phyloP scores from a whole-genome alignment of 2,113 vertebrate species.

The Castor canadensis region DNA sequence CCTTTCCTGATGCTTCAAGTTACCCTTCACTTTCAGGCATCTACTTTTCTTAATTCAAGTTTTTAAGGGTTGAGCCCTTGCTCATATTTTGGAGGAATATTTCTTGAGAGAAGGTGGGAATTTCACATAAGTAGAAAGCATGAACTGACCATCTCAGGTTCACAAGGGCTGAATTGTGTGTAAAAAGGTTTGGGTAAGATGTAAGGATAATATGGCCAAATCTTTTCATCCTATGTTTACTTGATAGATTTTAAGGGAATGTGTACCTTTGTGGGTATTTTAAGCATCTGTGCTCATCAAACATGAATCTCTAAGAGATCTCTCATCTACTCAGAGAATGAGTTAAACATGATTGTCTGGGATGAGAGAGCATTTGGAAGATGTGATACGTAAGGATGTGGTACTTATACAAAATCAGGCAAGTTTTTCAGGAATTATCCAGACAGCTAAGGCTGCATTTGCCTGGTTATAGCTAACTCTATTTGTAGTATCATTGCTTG shows the following conservation, averaged over 20 bases:
- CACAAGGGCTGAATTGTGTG: neutral
- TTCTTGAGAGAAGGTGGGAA: slow-evolving; percentile 5
- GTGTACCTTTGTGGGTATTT: neutral
- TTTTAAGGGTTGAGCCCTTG: neutral
- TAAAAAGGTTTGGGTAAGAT: neutral
- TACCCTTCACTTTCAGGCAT: neutral
- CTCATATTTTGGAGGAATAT: neutral
- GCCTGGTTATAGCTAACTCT: neutral
- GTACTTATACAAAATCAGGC: neutral
- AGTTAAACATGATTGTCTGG: neutral
- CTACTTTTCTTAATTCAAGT: neutral
- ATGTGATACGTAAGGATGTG: neutral
- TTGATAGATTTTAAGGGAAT: neutral
- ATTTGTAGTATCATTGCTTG: neutral
- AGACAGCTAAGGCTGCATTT: neutral
- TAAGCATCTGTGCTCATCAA: neutral
- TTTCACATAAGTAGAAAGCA: neutral
- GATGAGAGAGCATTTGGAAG: neutral
- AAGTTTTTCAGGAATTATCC: neutral
- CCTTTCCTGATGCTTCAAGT: neutral
- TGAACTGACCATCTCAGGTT: neutral
- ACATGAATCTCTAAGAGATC: neutral
- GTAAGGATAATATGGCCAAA: neutral
- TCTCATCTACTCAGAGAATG: neutral
- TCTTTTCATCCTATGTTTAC: neutral